These are phyloP conservation scores for Tenthredo scrophulariae DNA, from an alignment of 2,888 invertebrate species.

Conservation along the genomic window DNA sequence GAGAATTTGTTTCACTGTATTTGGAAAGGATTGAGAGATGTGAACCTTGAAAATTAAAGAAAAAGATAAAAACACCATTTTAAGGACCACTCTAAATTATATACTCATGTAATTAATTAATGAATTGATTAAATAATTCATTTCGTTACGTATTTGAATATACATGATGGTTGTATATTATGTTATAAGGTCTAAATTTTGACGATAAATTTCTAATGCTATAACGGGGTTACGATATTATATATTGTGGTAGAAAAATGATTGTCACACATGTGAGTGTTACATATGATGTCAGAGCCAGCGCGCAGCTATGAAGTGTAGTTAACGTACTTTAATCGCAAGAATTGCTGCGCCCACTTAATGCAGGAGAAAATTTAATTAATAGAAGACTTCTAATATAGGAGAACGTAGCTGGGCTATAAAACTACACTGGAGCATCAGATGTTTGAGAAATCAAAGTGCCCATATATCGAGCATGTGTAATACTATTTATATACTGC, in stretches of 20 bases:
- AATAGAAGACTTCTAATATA: neutral
- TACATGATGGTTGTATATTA: neutral
- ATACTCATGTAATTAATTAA: neutral
- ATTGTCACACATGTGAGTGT: neutral
- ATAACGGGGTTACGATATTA: neutral
- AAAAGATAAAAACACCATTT: too few species aligned
- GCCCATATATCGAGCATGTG: neutral
- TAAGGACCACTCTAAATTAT: neutral
- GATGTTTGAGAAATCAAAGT: conserved; percentile 12
- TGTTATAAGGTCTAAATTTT: neutral
- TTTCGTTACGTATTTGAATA: neutral
- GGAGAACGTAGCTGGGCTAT: neutral
- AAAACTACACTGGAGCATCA: neutral
- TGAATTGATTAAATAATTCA: neutral
- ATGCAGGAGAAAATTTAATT: conserved; percentile 19
- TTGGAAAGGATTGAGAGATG: too few species aligned
- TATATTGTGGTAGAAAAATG: neutral
- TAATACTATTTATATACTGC: neutral
- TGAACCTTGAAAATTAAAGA: too few species aligned
- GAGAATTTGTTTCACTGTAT: too few species aligned
- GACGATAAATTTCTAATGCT: neutral
- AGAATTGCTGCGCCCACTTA: conserved; percentile 30
- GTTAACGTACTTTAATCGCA: conserved; percentile 31
- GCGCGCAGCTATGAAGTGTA: neutral
- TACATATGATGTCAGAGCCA: neutral